A percentile compares a stretch with the other conserved stretches of the same genome.
Conservation (phyloP, 2,797 vertebrate genomes). For the Crocidura indochinensis region DNA sequence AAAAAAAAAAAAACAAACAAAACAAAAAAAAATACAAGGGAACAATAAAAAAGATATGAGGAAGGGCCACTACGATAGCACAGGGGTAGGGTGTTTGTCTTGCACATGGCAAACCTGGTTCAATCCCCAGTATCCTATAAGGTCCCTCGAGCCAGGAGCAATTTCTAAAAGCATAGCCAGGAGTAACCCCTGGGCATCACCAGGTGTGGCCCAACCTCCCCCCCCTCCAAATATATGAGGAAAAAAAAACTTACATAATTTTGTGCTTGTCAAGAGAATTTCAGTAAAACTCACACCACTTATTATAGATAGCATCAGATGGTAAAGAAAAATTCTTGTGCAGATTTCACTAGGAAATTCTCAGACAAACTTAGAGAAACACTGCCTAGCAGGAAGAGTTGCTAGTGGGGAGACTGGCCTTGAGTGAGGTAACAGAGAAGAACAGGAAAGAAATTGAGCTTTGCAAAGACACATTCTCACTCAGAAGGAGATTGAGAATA, state of each 20-base stretch:
- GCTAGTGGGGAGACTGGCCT: background rate
- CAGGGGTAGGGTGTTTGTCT: no score
- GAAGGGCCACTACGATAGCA: no score
- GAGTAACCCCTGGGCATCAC: no score
- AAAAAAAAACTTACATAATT: background rate
- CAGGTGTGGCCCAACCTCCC: no score
- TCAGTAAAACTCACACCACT: conserved; percentile 21
- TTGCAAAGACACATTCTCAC: background rate
- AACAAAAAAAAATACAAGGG: no score
- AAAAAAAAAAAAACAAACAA: no score
- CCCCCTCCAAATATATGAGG: background rate
- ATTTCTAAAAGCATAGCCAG: no score
- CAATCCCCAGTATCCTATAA: no score
- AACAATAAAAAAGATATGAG: no score
- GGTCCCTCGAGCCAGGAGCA: no score
- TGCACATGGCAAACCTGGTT: no score
- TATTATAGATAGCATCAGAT: background rate
- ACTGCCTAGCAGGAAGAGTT: background rate
- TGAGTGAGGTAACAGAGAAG: background rate
- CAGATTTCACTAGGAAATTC: conserved; percentile 20
- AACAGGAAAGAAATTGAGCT: background rate
- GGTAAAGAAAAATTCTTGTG: background rate
- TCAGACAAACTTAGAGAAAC: background rate
- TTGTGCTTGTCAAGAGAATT: conserved; percentile 19
- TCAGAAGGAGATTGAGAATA: background rate